A percentile compares a stretch with the other conserved stretches of the same genome.
Conservation (phyloP, 2,888 invertebrate species). For the Luperina testacea region DNA sequence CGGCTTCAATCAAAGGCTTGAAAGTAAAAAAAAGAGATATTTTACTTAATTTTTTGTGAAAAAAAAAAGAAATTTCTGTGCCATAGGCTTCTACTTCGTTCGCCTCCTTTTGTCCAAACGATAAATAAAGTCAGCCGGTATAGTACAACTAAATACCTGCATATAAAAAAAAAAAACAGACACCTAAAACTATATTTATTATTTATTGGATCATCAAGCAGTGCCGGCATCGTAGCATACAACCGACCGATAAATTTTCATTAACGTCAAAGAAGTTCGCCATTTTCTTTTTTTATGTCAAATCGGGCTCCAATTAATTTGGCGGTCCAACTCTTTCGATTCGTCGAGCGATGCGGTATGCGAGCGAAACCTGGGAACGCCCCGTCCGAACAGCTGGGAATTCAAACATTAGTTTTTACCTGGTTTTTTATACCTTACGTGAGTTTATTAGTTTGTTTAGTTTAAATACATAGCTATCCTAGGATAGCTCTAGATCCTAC, state of each 20-base stretch:
- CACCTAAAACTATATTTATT: constrained; percentile 1
- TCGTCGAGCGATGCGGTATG: constrained; percentile 77
- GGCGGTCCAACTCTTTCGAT: constrained; percentile 76
- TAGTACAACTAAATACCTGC: neutral
- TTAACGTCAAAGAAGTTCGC: constrained; percentile 57
- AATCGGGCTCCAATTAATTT: constrained; percentile 77
- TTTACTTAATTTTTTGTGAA: too few species aligned
- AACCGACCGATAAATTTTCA: constrained; percentile 56
- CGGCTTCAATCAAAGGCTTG: too few species aligned
- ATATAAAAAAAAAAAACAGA: neutral
- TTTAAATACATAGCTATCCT: neutral
- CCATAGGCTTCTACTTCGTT: too few species aligned
- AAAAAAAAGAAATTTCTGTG: too few species aligned
- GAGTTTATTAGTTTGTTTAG: neutral
- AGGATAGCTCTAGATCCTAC: too few species aligned
- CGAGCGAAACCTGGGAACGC: constrained; percentile 54
- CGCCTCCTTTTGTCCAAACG: too few species aligned
- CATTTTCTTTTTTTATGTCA: constrained; percentile 74
- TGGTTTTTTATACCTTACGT: neutral
- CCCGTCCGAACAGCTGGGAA: constrained; percentile 44
- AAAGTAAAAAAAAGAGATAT: too few species aligned
- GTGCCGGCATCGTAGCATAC: neutral
- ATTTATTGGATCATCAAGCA: constrained; percentile 19
- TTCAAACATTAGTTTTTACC: constrained; percentile 15
- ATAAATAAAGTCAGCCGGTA: too few species aligned